phyloP scores from a whole-genome alignment of 2,888 invertebrate genomes.

The Cantharis rufa region DNA sequence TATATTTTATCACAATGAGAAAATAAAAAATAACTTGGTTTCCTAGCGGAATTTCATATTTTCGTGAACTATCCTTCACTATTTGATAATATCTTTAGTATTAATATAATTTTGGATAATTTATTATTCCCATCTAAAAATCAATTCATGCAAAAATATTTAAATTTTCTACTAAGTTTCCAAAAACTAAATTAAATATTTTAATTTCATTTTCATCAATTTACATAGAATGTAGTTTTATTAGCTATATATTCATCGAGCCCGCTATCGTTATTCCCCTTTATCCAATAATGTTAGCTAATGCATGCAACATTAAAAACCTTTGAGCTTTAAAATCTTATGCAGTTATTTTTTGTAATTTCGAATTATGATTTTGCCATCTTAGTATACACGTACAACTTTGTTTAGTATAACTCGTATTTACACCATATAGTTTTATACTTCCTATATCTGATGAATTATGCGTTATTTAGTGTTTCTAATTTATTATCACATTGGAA shows the following conservation, averaged over 20 bases:
- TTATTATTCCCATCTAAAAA: too few species aligned
- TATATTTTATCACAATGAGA: background rate
- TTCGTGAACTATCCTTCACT: background rate
- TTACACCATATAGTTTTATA: background rate
- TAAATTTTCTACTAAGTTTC: background rate
- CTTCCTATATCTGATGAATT: background rate
- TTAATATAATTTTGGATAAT: too few species aligned
- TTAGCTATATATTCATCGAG: background rate
- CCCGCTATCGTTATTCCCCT: background rate
- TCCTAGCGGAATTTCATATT: background rate
- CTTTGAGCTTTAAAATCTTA: background rate
- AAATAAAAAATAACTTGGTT: background rate
- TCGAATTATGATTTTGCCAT: background rate
- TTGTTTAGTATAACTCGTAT: background rate
- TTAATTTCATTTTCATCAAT: background rate
- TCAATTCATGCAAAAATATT: too few species aligned
- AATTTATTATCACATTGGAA: background rate
- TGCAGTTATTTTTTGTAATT: background rate
- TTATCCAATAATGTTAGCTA: background rate
- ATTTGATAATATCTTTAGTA: background rate
- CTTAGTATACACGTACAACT: background rate
- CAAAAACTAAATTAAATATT: background rate
- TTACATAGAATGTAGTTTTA: background rate
- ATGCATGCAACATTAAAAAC: background rate
- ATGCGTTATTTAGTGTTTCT: background rate